Evolutionary conservation across 1,140 invertebrate species (phyloP).

Genomic region (Cyclargus thomasi): DNA sequence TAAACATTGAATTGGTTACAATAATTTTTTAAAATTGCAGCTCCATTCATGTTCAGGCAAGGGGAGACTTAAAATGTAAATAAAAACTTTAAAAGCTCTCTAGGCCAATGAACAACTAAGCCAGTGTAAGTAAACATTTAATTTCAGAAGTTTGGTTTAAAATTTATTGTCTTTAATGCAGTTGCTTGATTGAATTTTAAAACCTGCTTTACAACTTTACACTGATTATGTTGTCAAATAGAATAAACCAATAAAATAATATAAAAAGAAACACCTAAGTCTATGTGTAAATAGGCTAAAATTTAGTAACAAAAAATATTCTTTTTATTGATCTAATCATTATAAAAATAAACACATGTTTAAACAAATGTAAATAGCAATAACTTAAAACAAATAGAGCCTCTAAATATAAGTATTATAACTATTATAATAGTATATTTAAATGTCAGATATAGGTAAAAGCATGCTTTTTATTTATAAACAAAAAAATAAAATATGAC

Average conservation of each 20-base stretch:
- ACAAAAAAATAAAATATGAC: background rate
- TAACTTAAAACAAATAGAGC: constrained; percentile 58
- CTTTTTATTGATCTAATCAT: constrained; percentile 13
- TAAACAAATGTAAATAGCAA: constrained; percentile 69
- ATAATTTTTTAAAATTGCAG: too few relatives aligned
- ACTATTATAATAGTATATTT: constrained; percentile 23
- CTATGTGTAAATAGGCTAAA: constrained; percentile 14
- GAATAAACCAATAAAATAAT: background rate
- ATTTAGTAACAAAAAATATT: constrained; percentile 17
- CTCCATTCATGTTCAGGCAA: too few relatives aligned
- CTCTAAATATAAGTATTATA: constrained; percentile 49
- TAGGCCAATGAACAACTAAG: too few relatives aligned
- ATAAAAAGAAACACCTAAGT: constrained; percentile 7
- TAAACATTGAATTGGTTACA: too few relatives aligned
- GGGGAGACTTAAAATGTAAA: too few relatives aligned
- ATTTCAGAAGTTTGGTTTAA: too few relatives aligned
- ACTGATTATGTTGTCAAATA: too few relatives aligned
- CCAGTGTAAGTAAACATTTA: too few relatives aligned
- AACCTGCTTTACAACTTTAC: too few relatives aligned
- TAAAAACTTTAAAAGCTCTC: too few relatives aligned
- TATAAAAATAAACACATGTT: constrained; percentile 51
- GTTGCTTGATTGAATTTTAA: too few relatives aligned
- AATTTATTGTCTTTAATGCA: too few relatives aligned
- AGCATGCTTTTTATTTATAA: background rate
- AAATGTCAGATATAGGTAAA: background rate